Evolutionary conservation across 2,888 invertebrate genomes (phyloP).

Genomic region (Tinea semifulvella): DNA sequence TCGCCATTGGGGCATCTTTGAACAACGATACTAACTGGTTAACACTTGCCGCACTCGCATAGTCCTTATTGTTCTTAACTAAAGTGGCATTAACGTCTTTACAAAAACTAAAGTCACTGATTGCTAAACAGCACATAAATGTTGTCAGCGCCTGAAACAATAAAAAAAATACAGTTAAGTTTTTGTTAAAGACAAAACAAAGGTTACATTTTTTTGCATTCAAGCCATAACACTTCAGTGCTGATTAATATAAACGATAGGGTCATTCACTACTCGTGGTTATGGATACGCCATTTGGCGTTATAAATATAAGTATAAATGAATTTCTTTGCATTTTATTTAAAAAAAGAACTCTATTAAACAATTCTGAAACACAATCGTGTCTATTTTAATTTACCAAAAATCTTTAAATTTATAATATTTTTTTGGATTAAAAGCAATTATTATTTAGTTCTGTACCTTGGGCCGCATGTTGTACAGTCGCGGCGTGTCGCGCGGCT

Average conservation of each 20-base stretch:
- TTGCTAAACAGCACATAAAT: constrained; percentile 37
- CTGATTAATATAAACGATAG: too few species aligned
- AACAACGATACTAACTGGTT: constrained; percentile 35
- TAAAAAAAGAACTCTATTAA: too few species aligned
- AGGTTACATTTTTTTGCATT: too few species aligned
- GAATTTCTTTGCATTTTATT: too few species aligned
- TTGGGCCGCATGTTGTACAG: not conserved
- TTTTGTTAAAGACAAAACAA: too few species aligned
- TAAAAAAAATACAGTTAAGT: not conserved
- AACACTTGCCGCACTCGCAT: constrained; percentile 39
- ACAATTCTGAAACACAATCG: too few species aligned
- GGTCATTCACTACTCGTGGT: too few species aligned
- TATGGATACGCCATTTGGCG: too few species aligned
- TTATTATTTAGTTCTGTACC: not conserved
- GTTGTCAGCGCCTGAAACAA: constrained; percentile 38
- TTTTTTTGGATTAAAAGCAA: not conserved
- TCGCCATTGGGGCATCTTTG: constrained; percentile 32
- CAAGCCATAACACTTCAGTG: too few species aligned
- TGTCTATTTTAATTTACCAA: too few species aligned
- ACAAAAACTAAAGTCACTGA: constrained; percentile 24
- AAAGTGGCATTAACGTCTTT: not conserved
- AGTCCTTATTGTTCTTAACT: constrained; percentile 1
- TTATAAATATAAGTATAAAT: too few species aligned
- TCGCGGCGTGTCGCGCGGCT: not conserved
- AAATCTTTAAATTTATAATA: not conserved